Base-by-base conservation (phyloP, 2,888 invertebrate genomes). In the Erebia aethiops region DNA sequence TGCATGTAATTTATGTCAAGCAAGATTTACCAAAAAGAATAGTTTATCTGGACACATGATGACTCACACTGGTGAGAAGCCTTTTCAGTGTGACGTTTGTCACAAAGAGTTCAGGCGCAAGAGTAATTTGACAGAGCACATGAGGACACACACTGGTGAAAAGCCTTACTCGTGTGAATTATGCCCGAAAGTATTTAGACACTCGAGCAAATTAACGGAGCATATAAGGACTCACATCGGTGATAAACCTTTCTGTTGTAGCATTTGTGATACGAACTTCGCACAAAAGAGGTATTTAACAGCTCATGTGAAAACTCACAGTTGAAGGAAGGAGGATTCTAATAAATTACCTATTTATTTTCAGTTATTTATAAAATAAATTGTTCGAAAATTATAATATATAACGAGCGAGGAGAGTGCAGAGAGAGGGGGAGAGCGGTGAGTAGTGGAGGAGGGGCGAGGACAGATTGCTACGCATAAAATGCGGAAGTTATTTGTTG, bases 41-140 rank as follows among this genome's bases (percentile, higher is more conserved):
- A 54, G 54, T 54, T 16, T 54, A 8, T 54, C 54, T 2, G 16
- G 54, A 18, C 54, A 54, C 54, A 54, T 54, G 54, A 54, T 54
- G 54, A 16, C 18, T 9, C 54, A 54, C 18, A 54, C 54, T 10
- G 54, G 54, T 11, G 54, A 54, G 10, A 54, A 54, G 11, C 54
- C 54, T 7, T 54, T 18, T 10, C 1, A 9, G 54, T 54, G 54
- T 11, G 18, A 18, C 54, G 18, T 54, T 10, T 54, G 54, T 16
- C 9, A 18, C 10, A 54, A 18, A 10, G 18, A 54, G 10, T 54
- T 54, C 10, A 18, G 54, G 9, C 10, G 54, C 16, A 54, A 54
- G 54, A 54, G 54, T 54, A 54, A 54, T 16, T 18, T 54, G 18
- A 54, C 18, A 0, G 54, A 54, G 18, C 54, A 54, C 18, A 54